Percentiles rank a stretch among this genome's conserved stretches.
Evolutionary conservation across 2,888 invertebrate species (phyloP).

Genomic region (Andrena praecox): DNA sequence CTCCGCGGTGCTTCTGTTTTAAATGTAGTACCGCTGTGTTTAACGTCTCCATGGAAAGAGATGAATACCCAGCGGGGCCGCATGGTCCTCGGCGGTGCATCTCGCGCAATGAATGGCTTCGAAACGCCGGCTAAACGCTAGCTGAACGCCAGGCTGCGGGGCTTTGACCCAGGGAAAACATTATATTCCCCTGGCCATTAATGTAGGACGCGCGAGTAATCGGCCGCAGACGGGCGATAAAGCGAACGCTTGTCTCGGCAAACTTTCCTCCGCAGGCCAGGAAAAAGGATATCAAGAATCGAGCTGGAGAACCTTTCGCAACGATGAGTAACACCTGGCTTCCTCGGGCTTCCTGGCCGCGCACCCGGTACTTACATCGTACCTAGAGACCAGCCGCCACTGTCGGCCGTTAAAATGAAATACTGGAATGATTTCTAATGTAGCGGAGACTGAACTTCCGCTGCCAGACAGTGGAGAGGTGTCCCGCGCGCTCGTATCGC

Average conservation of each 20-base stretch:
- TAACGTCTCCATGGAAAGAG: constrained; percentile 1
- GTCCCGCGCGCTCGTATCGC: not conserved
- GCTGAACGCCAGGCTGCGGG: not conserved
- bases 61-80: not conserved
- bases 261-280: constrained; percentile 3
- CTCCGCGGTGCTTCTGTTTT: not conserved
- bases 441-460: not conserved
- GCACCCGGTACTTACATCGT: constrained; percentile 15
- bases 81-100: not conserved
- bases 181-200: constrained; percentile 7
- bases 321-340: constrained; percentile 16
- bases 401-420: constrained; percentile 23
- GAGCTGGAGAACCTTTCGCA: not conserved
- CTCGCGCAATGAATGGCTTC: not conserved
- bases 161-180: not conserved
- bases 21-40: not conserved
- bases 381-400: constrained; percentile 1
- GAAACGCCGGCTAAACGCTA: not conserved
- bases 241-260: constrained; percentile 6
- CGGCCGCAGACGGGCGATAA: constrained; percentile 10
- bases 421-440: constrained; percentile 29
- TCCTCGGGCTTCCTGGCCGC: not conserved
- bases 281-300: constrained; percentile 9
- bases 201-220: constrained; percentile 19
- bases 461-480: not conserved